Base-by-base conservation (phyloP, 2,797 vertebrate species). In the Malurus leucopterus region DNA sequence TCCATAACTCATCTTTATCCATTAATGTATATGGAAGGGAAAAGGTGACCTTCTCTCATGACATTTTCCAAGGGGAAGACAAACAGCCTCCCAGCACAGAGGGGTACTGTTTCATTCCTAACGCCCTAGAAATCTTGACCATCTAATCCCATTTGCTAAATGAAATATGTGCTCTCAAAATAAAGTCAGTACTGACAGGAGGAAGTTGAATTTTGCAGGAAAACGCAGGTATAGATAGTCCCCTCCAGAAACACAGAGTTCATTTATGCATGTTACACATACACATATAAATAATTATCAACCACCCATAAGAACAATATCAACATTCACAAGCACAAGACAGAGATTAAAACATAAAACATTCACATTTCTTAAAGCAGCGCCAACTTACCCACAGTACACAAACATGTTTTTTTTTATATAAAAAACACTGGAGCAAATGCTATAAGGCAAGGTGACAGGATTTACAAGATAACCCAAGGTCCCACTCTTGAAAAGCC, bases 391-490 rank as follows among this genome's bases (percentile, higher is more conserved):
- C 16, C 55, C n/a, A 65, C 1, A 69, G 34, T 41, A 43, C 14
- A 85, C 15, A 24, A 86, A 72, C 15, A 89, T 6, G 16, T 81
- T 89, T 36, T 36, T 36, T 36, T 36, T 11, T 74, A 78, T 47
- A 81, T 27, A 43, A 64, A 90, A 80, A 44, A 38, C 38, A 51
- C 29, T 75, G 64, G 59, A 91, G 85, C 93, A 95, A 92, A 86
- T 47, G 38, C 64, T 79, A n/a, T 46, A 92, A 91, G 91, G 83
- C 61, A 91, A 93, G 93, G 90, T 91, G 63, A 89, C 90, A 95
- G 94, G 94, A 95, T 85, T 91, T 72, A 41, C n/a, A 72, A 51
- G 2, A 51, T 30, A 68, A 67, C 21, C 13, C 0, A 0, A 71
- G 55, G 47, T 32, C 24, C 29, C 36, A 20, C 19, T 58, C 40